Evolutionary conservation across 1,140 invertebrate species (phyloP), one percentile per base, ranked within the genome.

Genomic region (Brachionus paranguensis): DNA sequence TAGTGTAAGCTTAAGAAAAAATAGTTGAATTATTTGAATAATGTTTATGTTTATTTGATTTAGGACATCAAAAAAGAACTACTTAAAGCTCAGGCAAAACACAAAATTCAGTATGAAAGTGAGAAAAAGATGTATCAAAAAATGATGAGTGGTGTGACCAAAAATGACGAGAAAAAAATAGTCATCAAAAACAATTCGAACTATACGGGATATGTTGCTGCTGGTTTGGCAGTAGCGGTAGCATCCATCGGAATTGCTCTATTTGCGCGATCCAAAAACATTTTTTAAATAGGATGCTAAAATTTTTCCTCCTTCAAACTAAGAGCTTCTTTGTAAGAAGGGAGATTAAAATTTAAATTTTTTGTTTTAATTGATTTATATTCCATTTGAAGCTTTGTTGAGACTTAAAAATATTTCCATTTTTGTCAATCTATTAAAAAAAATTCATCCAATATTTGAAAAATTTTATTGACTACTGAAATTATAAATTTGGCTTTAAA

Each of bases 111-210:
- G 33, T 81, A 81, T 37, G 78, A 81, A 41, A 81, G 60, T 47
- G 78, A 81, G 14, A 81, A 81, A 45, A 81, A 81, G 45, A 60
- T 81, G 53, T 81, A 81, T 64, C 78, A 81, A 45, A 81, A 81
- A 68, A 81, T 81, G 78, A 65, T 81, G 20, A 81, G 78, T 45
- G 53, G 24, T 29, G 78, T 33, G 8, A 17, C 37, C 17, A 68
- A 81, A n/a, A 81, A 8, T 17, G 50, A 43, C 8, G 78, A 60
- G 78, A 43, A 81, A 68, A 68, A 64, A 41, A 33, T 53, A 60
- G 53, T 41, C 5, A 76, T 14, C 12, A 50, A 27, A 76, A 47
- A 27, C 5, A 17, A 29, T 45, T 53, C 72, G 5, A 64, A 64
- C 45, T 81, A 37, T 47, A 64, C 78, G 2, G 24, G 33, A 64